Evolutionary conservation across 2,797 vertebrate genomes (phyloP), one percentile per base, ranked within the genome.

Genomic region (Falco peregrinus): DNA sequence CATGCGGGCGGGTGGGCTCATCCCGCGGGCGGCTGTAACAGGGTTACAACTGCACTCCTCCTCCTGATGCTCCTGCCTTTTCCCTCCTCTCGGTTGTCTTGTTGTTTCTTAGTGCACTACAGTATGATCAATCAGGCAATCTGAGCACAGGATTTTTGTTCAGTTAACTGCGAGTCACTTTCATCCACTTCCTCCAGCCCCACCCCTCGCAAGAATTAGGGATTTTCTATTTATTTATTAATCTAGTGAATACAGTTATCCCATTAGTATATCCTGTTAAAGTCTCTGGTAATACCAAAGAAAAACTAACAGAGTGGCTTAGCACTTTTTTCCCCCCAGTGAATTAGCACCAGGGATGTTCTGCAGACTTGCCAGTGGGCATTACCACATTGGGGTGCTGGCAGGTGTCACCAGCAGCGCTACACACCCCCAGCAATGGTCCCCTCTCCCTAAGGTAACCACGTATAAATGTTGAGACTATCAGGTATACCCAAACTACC

Each of bases 201-300:
- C 75, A 84, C 20, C 15, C 87, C 89, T 78, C 12, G 0, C 60
- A 75, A 89, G 94, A 96, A 93, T 89, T 68, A 77, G 51, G 89
- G 77, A 80, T 94, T 97, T 97, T 95, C 97, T 95, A 76, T 97
- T 96, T 96, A 96, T 96, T 96, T 97, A 96, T 95, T 95, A 95
- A 97, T 95, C 95, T 83, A 93, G 91, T 31, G 93, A 97, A 95
- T 95, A 96, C 68, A 78, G 95, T 89, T 96, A 97, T 94, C 96
- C 97, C 94, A 89, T 97, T 95, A 96, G 90, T 20, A 88, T 61
- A 94, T 89, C 95, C 96, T 94, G 96, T 97, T 92, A 87, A 97
- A 96, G 84, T 93, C 92, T 90, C 77, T 93, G 90, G 79, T 88
- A 97, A 94, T 91, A 96, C 94, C 93, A 64, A 91, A 64, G 95